Evolutionary conservation across 2,113 vertebrate genomes (phyloP).

Genomic region (Pelobates fuscus): DNA sequence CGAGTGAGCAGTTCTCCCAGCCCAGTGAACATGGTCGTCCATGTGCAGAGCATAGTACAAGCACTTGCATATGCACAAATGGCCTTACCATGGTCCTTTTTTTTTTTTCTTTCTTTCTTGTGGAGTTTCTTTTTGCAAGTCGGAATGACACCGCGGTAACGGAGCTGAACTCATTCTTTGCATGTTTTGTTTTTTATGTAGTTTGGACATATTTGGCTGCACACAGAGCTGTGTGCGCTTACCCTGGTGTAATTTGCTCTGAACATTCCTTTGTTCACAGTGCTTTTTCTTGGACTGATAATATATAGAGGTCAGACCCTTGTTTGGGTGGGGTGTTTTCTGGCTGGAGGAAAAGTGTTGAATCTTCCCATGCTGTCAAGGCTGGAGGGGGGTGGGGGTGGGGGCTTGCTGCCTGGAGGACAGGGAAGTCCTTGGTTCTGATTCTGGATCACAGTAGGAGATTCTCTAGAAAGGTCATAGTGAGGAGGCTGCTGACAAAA

Average conservation of each 20-base stretch:
- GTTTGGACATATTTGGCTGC: background rate
- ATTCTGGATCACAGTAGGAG: background rate
- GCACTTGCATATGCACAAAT: too few relatives aligned
- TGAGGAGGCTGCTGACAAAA: background rate
- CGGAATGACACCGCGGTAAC: too few relatives aligned
- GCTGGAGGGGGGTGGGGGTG: background rate
- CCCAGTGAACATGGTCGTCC: too few relatives aligned
- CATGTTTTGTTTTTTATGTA: background rate
- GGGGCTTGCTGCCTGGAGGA: background rate
- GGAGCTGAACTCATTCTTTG: too few relatives aligned
- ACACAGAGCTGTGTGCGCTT: background rate
- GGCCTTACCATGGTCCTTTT: too few relatives aligned
- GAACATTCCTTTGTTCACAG: background rate
- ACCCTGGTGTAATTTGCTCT: background rate
- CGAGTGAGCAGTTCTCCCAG: too few relatives aligned
- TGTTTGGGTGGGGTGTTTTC: background rate
- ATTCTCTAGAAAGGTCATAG: background rate
- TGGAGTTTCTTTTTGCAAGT: too few relatives aligned
- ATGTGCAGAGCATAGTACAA: too few relatives aligned
- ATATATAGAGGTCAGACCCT: background rate
- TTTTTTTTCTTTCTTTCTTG: too few relatives aligned
- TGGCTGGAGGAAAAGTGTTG: too few relatives aligned
- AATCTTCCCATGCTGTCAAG: too few relatives aligned
- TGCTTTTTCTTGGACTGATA: background rate
- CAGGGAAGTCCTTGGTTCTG: background rate